phyloP scores from a whole-genome alignment of 2,113 vertebrate genomes.

The Pungitius pungitius region DNA sequence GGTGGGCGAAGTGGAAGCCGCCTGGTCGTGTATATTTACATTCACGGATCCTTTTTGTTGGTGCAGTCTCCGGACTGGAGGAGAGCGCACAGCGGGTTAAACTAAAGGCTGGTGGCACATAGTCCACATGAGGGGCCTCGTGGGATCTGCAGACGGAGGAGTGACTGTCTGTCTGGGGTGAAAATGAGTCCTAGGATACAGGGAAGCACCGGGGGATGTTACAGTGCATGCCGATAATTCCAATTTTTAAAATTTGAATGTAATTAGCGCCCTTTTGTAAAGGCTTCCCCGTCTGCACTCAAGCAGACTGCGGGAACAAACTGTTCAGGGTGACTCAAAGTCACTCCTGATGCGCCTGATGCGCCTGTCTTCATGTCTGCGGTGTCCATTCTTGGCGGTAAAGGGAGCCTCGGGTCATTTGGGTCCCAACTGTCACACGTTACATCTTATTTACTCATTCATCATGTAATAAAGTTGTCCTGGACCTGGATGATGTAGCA shows the following conservation, averaged over 20 bases:
- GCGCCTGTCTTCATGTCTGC: slow-evolving; percentile 17
- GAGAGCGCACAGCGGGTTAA: slow-evolving; percentile 47
- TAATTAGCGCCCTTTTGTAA: neutral
- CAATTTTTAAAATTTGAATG: neutral
- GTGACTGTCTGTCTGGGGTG: neutral
- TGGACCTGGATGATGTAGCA: slow-evolving; percentile 30
- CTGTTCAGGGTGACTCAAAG: slow-evolving; percentile 64
- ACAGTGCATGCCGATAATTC: neutral
- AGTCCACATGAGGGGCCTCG: slow-evolving; percentile 29
- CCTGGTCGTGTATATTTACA: neutral
- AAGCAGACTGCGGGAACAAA: slow-evolving; percentile 48
- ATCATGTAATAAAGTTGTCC: neutral
- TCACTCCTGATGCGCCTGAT: slow-evolving; percentile 35
- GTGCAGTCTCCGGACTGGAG: neutral
- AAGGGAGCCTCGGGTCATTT: neutral
- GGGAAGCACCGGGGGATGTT: neutral
- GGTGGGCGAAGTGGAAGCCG: neutral
- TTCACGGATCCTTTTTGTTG: neutral
- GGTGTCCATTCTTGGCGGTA: neutral
- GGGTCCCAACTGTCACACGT: neutral
- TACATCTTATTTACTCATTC: neutral
- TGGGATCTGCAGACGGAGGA: neutral
- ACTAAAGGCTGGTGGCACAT: slow-evolving; percentile 31
- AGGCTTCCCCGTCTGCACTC: slow-evolving; percentile 12
- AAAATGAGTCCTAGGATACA: neutral